These are phyloP conservation scores for Tethya wilhelma DNA, from an alignment of 37 sponge, comb jelly and placozoan species.

Conservation along the genomic window DNA sequence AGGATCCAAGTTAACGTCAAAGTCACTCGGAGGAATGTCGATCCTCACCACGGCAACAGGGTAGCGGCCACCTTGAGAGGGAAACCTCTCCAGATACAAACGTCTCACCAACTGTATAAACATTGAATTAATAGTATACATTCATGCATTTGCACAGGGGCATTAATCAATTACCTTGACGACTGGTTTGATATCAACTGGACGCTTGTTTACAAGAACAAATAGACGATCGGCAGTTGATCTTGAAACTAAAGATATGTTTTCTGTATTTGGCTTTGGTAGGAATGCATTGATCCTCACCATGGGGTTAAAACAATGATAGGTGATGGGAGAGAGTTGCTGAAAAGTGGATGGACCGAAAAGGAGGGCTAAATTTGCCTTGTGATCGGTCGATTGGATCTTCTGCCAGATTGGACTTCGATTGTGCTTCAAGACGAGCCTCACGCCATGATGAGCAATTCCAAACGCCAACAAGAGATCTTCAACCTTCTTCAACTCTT, in stretches of 20 bases:
- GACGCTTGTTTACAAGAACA: constrained; percentile 62
- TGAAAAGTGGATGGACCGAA: constrained; percentile 49
- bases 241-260: constrained; percentile 17
- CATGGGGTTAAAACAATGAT: constrained; percentile 11
- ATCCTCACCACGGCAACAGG: constrained; percentile 54
- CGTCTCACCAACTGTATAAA: constrained; percentile 37
- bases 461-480: constrained; percentile 74
- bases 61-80: constrained; percentile 21
- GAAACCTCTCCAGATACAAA: constrained; percentile 17
- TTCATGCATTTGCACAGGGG: neutral
- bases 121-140: neutral
- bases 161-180: constrained; percentile 36
- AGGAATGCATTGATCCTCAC: constrained; percentile 39
- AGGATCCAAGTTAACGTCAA: constrained; percentile 79
- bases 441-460: constrained; percentile 64
- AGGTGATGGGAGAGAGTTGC: constrained; percentile 25
- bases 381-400: constrained; percentile 29
- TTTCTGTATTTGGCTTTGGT: constrained; percentile 30
- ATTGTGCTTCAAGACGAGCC: constrained; percentile 79
- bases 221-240: constrained; percentile 45
- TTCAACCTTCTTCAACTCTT: constrained; percentile 71
- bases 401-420: constrained; percentile 74
- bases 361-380: constrained; percentile 29
- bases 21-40: constrained; percentile 21
- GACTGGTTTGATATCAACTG: constrained; percentile 48